Base-by-base conservation (phyloP, 2,888 invertebrate species). In the Eulithis prunata region DNA sequence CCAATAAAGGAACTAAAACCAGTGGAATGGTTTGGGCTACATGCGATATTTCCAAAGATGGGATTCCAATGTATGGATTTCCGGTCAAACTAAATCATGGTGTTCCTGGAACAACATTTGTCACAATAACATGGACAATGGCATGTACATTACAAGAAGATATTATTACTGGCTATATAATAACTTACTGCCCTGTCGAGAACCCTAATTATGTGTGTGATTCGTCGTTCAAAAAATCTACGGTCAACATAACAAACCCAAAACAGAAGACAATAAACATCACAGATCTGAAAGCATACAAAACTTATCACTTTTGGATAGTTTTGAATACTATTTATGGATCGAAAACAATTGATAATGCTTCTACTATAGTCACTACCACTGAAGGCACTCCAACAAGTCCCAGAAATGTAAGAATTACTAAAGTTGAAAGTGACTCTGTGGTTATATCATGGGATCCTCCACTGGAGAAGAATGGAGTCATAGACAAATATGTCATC, bases 1-100 rank as follows among this genome's bases (percentile, higher is more conserved):
- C 96, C 0, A 97, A 97, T 78, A 95, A 94, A 51, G 86, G 89
- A 0, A 84, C 84, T 4, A 94, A 93, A 66, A 97, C 96, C 72
- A 97, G 97, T 81, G 97, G 97, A 1, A 97, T 98, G 96, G 94
- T 95, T 10, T 97, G 97, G 97, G 96, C 97, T 8, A 94, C 94
- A 43, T 98, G 98, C 83, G 90, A 91, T 57, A 91, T 92, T 75
- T 89, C 91, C 46, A 88, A 86, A 75, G 90, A 90, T 74, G 84
- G 81, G 43, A 86, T 91, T 68, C 84, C 82, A 46, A 94, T 96
- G 95, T 71, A 94, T 95, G 71, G 93, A 90, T 89, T 90, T 70
- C 89, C 89, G 60, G 84, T 89, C 2, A 82, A 80, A 70, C 78
- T 92, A 41, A 74, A 80, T 46, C 85, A 86, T 82, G 89, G 86